These are phyloP conservation scores for Hemibagrus guttatus DNA, from an alignment of 2,797 vertebrate genomes.

Conservation along the genomic window DNA sequence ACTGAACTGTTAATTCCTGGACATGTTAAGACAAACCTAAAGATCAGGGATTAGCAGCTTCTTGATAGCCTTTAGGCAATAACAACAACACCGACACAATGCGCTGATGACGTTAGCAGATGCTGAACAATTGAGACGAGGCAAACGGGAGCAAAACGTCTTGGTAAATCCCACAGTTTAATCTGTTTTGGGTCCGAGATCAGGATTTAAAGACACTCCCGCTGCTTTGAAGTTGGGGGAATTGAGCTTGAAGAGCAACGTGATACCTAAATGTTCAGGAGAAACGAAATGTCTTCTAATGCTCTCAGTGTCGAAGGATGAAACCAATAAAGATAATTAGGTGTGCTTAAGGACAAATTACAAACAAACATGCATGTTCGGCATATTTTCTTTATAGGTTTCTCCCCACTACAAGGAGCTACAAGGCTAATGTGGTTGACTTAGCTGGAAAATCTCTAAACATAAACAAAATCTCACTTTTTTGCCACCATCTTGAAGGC, in stretches of 20 bases:
- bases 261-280: constrained; percentile 3
- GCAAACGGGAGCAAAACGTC: neutral
- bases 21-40: neutral
- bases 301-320: neutral
- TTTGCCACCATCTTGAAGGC: neutral
- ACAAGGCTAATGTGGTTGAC: neutral
- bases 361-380: neutral
- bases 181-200: constrained; percentile 47
- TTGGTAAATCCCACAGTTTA: constrained; percentile 28
- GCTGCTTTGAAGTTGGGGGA: constrained; percentile 21
- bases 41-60: constrained; percentile 23
- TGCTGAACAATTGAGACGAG: constrained; percentile 17
- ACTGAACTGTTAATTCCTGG: neutral
- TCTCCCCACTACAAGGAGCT: neutral
- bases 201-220: constrained; percentile 20
- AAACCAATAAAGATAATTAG: neutral
- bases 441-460: neutral
- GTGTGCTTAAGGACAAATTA: neutral
- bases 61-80: constrained; percentile 11
- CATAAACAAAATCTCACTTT: neutral
- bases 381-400: neutral
- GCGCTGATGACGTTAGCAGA: constrained; percentile 42
- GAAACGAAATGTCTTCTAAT: neutral
- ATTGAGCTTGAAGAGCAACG: constrained; percentile 11
- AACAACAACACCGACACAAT: neutral